phyloP scores from a whole-genome alignment of 2,888 invertebrate genomes.

The Mimas tiliae region DNA sequence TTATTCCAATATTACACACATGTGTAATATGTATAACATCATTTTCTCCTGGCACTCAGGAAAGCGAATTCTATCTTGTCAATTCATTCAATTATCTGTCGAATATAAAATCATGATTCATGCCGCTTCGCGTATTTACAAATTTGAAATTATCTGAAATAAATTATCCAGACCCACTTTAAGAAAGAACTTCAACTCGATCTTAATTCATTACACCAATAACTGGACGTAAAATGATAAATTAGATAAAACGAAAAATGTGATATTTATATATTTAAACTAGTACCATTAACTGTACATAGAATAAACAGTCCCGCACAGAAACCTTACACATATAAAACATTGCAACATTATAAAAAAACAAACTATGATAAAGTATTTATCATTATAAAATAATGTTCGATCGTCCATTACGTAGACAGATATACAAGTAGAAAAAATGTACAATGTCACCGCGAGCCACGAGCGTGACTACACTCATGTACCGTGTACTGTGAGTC shows the following conservation, averaged over 20 bases:
- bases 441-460: slow-evolving; percentile 67
- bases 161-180: background rate
- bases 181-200: slow-evolving; percentile 31
- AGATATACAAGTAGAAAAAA: slow-evolving; percentile 76
- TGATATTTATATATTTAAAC: slow-evolving; percentile 39
- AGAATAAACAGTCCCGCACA: slow-evolving; percentile 64
- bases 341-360: slow-evolving; percentile 71
- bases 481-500: too few species aligned
- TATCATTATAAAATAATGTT: slow-evolving; percentile 54
- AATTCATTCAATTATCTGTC: slow-evolving; percentile 37
- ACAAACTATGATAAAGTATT: slow-evolving; percentile 60
- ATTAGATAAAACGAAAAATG: slow-evolving; percentile 39
- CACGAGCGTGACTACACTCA: slow-evolving; percentile 1
- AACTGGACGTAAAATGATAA: slow-evolving; percentile 41
- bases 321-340: slow-evolving; percentile 56
- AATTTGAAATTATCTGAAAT: slow-evolving; percentile 34
- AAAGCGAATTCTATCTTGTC: slow-evolving; percentile 38
- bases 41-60: slow-evolving; percentile 35
- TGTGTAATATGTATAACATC: slow-evolving; percentile 46
- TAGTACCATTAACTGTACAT: slow-evolving; percentile 60
- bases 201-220: slow-evolving; percentile 37
- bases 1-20: slow-evolving; percentile 61
- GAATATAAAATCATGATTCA: slow-evolving; percentile 41
- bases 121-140: slow-evolving; percentile 68
- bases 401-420: slow-evolving; percentile 58